Conservation (phyloP, 2,113 vertebrate genomes). For the Dasyornis broadbenti region DNA sequence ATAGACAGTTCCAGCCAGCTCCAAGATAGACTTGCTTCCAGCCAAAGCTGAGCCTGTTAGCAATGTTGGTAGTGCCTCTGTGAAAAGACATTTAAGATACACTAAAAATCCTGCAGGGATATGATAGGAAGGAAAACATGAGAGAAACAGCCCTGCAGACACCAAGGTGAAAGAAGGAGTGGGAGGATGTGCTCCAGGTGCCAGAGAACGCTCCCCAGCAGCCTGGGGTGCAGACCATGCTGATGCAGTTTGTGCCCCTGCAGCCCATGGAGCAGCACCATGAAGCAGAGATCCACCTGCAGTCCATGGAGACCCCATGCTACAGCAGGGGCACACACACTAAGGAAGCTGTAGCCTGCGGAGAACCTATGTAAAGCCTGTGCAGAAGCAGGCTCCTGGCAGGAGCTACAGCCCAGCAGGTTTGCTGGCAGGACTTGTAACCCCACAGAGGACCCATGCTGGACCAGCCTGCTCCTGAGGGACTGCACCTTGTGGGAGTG, state of each 20-base stretch:
- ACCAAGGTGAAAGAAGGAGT: background rate
- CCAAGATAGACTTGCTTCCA: background rate
- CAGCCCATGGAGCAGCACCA: fast-evolving
- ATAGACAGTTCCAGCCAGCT: background rate
- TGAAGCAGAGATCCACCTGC: background rate
- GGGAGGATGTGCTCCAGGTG: background rate
- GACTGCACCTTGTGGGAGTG: background rate
- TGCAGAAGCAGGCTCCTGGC: background rate
- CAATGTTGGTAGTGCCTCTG: fast-evolving
- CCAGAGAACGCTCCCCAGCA: background rate
- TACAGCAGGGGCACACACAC: background rate
- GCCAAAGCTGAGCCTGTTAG: background rate
- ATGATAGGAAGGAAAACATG: background rate
- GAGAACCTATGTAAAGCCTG: fast-evolving
- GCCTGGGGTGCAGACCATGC: background rate
- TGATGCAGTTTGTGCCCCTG: background rate
- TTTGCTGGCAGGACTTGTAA: background rate
- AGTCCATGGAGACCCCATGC: fast-evolving
- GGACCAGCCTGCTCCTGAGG: background rate
- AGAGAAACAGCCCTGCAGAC: background rate
- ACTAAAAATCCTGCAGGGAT: background rate
- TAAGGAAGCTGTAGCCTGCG: background rate
- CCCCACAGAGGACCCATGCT: fast-evolving
- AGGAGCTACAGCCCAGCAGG: background rate
- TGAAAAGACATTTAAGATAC: background rate